A percentile compares a stretch with the other conserved stretches of the same genome.
These are phyloP conservation scores for Microtus californicus DNA, from an alignment of 2,797 vertebrate species.

Conservation along the genomic window DNA sequence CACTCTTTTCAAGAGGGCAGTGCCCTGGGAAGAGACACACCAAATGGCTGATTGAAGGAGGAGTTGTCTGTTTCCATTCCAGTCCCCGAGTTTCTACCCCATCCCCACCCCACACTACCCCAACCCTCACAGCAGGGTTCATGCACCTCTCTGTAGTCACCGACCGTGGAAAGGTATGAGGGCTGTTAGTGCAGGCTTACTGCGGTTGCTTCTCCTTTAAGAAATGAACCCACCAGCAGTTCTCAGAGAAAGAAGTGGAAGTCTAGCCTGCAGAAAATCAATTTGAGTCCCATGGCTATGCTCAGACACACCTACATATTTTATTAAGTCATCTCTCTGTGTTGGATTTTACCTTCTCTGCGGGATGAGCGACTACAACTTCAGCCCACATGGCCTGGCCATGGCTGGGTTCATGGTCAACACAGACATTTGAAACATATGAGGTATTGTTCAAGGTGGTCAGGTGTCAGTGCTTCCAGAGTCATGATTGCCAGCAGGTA, in stretches of 20 bases:
- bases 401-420: not conserved
- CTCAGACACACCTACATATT: not conserved
- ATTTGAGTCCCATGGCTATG: not conserved
- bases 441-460: not conserved
- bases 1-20: not conserved
- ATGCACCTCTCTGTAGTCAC: accelerated
- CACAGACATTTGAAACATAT: not conserved
- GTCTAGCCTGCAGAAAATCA: not conserved
- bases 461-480: not conserved
- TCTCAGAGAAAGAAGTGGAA: not conserved
- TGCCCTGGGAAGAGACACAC: too few relatives aligned
- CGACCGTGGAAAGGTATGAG: not conserved
- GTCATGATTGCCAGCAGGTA: too few relatives aligned
- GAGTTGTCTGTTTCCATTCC: not conserved
- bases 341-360: not conserved
- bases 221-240: not conserved
- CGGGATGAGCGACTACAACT: not conserved
- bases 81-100: not conserved
- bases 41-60: not conserved
- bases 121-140: accelerated
- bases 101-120: not conserved
- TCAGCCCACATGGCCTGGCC: accelerated
- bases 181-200: not conserved
- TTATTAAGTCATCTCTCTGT: not conserved
- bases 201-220: not conserved